Evolutionary conservation across 30 jellyfish, hydroid and myxozoan species (phyloP).

Genomic region (Hydractinia echinata): DNA sequence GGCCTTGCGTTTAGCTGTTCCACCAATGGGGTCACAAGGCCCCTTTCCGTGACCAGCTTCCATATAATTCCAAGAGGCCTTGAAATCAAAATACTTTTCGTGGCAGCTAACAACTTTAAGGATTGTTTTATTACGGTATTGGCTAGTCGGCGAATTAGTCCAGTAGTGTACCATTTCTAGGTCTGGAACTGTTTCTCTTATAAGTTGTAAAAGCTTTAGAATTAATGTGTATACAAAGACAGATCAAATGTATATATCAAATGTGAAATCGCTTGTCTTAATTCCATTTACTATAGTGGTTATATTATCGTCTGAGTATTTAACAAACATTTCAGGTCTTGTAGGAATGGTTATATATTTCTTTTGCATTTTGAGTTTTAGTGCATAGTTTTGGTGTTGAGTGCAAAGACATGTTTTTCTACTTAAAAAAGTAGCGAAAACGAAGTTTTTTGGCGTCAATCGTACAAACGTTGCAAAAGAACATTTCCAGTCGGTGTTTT

Average conservation of each 20-base stretch:
- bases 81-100: neutral
- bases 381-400: neutral
- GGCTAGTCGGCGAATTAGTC: conserved; percentile 15
- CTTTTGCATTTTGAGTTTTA: neutral
- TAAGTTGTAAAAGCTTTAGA: neutral
- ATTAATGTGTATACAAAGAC: neutral
- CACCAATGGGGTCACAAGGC: conserved; percentile 24
- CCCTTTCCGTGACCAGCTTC: conserved; percentile 24
- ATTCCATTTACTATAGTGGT: too few relatives aligned
- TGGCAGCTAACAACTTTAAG: conserved; percentile 2
- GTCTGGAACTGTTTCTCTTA: neutral
- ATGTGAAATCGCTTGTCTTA: too few relatives aligned
- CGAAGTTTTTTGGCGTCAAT: neutral
- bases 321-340: too few relatives aligned
- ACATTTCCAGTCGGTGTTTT: too few relatives aligned
- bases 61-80: conserved; percentile 24
- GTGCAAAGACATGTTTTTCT: neutral
- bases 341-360: neutral
- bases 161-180: conserved; percentile 8
- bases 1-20: conserved; percentile 25
- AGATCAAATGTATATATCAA: neutral
- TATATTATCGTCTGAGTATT: neutral
- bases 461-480: neutral
- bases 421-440: neutral
- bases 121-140: too few relatives aligned